Base-by-base conservation (phyloP, 2,888 invertebrate genomes). In the Dryomyza anilis region DNA sequence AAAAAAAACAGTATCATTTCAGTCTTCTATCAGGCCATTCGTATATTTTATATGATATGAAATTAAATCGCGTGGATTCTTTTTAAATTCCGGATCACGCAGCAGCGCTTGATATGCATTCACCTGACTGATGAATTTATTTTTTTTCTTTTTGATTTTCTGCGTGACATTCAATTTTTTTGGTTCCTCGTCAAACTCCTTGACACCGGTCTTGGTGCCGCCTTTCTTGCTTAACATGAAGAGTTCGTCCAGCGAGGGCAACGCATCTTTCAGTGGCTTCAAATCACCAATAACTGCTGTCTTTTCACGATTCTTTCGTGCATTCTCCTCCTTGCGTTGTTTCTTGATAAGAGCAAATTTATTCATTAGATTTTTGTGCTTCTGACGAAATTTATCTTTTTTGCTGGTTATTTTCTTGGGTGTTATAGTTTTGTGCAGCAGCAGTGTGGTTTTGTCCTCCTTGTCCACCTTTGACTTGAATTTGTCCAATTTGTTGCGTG, bases 211-310 rank as follows among this genome's bases (percentile, higher is more conserved):
- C 61, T 71, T 78, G 30, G 70, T 69, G 39, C 64, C 70, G 33
- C 55, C 46, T n/a, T 68, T 71, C 30, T 74, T 74, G 2, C 76
- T 78, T 30, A 81, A 36, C 46, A 75, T 73, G 52, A 76, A 76
- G 2, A 83, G 67, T 33, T 79, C 79, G 10, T 77, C 74, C 2
- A 83, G 63, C 0, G 83, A 81, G 10, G 83, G 83, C 33, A 83
- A 52, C 0, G 82, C 82, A 71, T 83, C 83, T n/a, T 78, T 77
- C 0, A 83, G 66, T 0, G 77, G 74, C 29, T 77, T 78, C 10
- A 83, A 69, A 43, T 81, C 81, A 0, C 81, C 81, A 5, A 78
- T 71, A 0, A 81, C 70, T 5, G 72, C 74, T 3, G 79, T 74
- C 63, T 78, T 79, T 53, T 80, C 74, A 2, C 78, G 75, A 63